Evolutionary conservation across 2,113 vertebrate genomes (phyloP).

Genomic region (Gambusia affinis): DNA sequence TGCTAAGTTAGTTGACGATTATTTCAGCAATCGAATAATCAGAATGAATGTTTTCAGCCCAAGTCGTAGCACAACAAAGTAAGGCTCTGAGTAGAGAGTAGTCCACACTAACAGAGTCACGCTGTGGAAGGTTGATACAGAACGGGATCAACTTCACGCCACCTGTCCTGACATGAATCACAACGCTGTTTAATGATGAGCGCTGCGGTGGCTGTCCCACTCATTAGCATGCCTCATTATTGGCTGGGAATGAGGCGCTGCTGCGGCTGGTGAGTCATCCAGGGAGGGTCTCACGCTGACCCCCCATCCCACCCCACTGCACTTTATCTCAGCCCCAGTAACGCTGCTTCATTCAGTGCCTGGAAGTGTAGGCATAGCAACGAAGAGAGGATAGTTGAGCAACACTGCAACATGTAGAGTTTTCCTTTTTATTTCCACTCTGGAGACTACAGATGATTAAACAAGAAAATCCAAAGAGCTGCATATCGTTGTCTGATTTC

Average conservation of each 20-base stretch:
- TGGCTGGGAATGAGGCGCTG: conserved; percentile 80
- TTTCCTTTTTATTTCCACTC: conserved; percentile 58
- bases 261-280: conserved; percentile 79
- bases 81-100: neutral
- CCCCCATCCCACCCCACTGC: conserved; percentile 2
- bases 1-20: too few relatives aligned
- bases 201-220: conserved; percentile 69
- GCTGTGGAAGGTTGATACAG: neutral
- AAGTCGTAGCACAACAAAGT: neutral
- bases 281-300: conserved; percentile 67
- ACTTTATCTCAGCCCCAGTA: conserved; percentile 9
- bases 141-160: neutral
- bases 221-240: conserved; percentile 83
- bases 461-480: conserved; percentile 45
- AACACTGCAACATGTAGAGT: conserved; percentile 36
- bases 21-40: neutral
- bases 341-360: conserved; percentile 41
- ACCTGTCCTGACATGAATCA: conserved; percentile 56
- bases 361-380: conserved; percentile 21
- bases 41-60: too few relatives aligned
- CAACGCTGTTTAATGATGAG: conserved; percentile 66
- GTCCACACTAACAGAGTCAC: neutral
- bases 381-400: conserved; percentile 8
- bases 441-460: conserved; percentile 65
- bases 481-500: conserved; percentile 57